A percentile compares a stretch with the other conserved stretches of the same genome.
These are phyloP conservation scores for Neomicropteryx cornuta DNA, from an alignment of 1,140 invertebrate species.

Conservation along the genomic window DNA sequence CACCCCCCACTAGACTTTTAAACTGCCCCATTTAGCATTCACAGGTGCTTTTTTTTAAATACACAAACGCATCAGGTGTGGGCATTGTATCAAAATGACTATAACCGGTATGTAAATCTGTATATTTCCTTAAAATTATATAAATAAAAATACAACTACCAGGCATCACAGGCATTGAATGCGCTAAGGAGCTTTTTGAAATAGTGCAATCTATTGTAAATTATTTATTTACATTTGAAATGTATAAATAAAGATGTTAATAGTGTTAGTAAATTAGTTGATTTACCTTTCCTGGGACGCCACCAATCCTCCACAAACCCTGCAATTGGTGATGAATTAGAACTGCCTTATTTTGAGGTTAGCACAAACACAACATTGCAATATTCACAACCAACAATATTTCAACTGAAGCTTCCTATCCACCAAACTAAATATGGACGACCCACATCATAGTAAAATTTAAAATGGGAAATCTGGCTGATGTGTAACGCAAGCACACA, in stretches of 20 bases:
- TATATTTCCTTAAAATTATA: conserved; percentile 8
- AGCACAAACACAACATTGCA: conserved; percentile 43
- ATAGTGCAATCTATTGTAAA: conserved; percentile 9
- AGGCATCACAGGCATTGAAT: conserved; percentile 8
- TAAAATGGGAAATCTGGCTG: no score
- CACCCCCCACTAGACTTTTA: no score
- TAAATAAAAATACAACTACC: conserved; percentile 5
- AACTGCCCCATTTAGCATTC: no score
- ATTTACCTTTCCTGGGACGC: conserved; percentile 86
- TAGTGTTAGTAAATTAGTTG: not conserved
- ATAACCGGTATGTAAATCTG: not conserved
- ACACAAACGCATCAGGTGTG: no score
- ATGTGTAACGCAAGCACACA: no score
- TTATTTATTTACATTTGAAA: not conserved
- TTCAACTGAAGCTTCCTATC: no score
- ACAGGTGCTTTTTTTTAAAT: no score
- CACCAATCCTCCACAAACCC: conserved; percentile 95
- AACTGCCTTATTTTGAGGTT: conserved; percentile 70
- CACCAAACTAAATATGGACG: no score
- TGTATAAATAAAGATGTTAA: not conserved
- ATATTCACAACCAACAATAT: no score
- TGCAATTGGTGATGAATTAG: conserved; percentile 85
- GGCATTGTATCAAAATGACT: conserved; percentile 6
- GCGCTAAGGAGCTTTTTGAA: conserved; percentile 9
- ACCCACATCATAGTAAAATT: no score